Base-by-base conservation (phyloP, 2,113 vertebrate species). In the Podocnemis expansa region DNA sequence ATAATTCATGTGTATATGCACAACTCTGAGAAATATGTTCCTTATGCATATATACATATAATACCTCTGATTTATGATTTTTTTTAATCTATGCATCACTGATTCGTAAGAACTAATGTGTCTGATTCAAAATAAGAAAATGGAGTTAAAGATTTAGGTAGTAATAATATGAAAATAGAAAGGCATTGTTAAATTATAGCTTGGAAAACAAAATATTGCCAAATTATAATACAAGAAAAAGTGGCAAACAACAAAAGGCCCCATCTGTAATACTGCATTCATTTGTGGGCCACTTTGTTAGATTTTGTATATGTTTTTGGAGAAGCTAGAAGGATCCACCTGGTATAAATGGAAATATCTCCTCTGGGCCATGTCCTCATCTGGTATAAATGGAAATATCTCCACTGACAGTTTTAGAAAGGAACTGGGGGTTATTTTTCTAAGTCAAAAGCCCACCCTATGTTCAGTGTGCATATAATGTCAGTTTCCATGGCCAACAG, bases 401-500 rank as follows among this genome's bases (percentile, higher is more conserved):
- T 75, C 70, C 22, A 75, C 41, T 75, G 38, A 41, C 21, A 34
- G 25, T 80, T 89, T 73, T 56, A 83, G 34, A 95, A 94, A 95
- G 95, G 92, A 96, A 90, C 51, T 34, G 55, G 83, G 11, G 56
- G 56, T 81, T 93, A 80, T 94, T 38, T 21, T n/a, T 70, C 63
- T 22, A 38, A 5, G n/a, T 70, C 8, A 38, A 70, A 70, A 38
- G 60, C 60, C 63, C n/a, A 70, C n/a, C 63, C 9, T 70, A 70
- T 10, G 5, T 22, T 70, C n/a, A 38, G n/a, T n/a, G 38, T 17
- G 22, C 21, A 34, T 70, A 19, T 70, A 8, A 70, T 22, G n/a
- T 70, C n/a, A 38, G 11, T 70, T 70, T 70, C 63, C 17, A 70
- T 67, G 38, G 63, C 34, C 63, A 67, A 67, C 63, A 38, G 17